Evolutionary conservation across 2,888 invertebrate genomes (phyloP).

Genomic region (Ectemnius cavifrons): DNA sequence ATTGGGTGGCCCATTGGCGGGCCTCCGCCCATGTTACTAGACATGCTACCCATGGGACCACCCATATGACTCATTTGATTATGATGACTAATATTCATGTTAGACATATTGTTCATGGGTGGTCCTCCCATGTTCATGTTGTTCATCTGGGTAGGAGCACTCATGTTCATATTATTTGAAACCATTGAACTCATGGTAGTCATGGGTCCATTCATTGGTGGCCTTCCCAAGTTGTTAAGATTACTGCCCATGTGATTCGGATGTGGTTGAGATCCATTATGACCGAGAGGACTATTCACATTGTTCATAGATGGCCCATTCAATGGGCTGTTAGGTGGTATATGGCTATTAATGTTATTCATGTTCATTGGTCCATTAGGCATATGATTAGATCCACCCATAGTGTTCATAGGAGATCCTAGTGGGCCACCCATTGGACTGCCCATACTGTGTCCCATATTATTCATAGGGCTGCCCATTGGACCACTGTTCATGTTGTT

Average conservation of each 20-base stretch:
- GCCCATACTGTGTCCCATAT: slow-evolving; percentile 84
- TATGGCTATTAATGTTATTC: slow-evolving; percentile 75
- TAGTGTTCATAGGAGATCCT: slow-evolving; percentile 84
- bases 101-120: slow-evolving; percentile 84
- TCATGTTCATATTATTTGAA: slow-evolving; percentile 78
- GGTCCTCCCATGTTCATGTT: slow-evolving; percentile 86
- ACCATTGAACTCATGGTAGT: slow-evolving; percentile 83
- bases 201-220: slow-evolving; percentile 87
- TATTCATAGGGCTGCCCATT: slow-evolving; percentile 84
- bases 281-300: slow-evolving; percentile 74
- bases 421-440: slow-evolving; percentile 83
- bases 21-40: slow-evolving; percentile 80
- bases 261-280: slow-evolving; percentile 74
- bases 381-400: slow-evolving; percentile 78
- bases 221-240: slow-evolving; percentile 79
- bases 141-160: slow-evolving; percentile 81
- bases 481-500: slow-evolving; percentile 77
- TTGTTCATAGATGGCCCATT: slow-evolving; percentile 75
- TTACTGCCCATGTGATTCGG: slow-evolving; percentile 75
- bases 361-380: slow-evolving; percentile 74
- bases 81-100: slow-evolving; percentile 75
- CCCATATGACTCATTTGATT: slow-evolving; percentile 77
- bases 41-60: slow-evolving; percentile 80
- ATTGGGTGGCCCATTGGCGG: slow-evolving; percentile 79
- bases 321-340: slow-evolving; percentile 74